Evolutionary conservation across 2,113 vertebrate genomes (phyloP), one percentile per base, ranked within the genome.

Genomic region (Isurus oxyrinchus): DNA sequence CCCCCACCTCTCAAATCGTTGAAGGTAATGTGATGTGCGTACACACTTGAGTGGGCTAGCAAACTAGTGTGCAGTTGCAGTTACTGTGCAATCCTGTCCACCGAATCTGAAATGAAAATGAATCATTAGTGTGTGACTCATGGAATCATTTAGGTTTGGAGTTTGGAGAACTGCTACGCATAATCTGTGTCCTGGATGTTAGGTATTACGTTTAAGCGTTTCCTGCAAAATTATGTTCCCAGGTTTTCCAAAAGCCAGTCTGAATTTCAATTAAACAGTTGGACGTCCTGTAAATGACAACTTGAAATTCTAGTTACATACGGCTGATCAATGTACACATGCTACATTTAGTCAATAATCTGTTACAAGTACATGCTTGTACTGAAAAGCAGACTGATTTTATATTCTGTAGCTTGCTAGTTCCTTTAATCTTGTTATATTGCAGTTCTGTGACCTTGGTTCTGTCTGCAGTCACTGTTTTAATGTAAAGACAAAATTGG

Each of bases 321-420:
- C 94, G 19, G 23, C 94, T 72, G 44, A 72, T 72, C 11, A 11
- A 95, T 72, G 63, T 35, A 31, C 76, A 53, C 55, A 55, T 95
- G 40, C 66, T 55, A 44, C 94, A 72, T 53, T 72, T 5, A 95
- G 67, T 95, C 94, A 72, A 76, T 76, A 72, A 19, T 25, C 27
- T 72, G 44, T 27, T 95, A 35, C 66, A 69, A 72, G 94, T 95
- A 67, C 44, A 95, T 72, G 66, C 5, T 95, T 95, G 59, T 8
- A 40, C 35, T 63, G 90, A 95, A 95, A 72, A 72, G 31, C 49
- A 35, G 66, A 31, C 94, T 72, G 66, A 72, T 72, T 72, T 95
- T 95, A 95, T n/a, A 72, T 95, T 95, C 94, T 72, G 66, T 67
- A 49, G 49, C 94, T 53, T 76, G 49, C 67, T 16, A 55, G 67